Percentiles rank a stretch among this genome's conserved stretches.
These are phyloP conservation scores for Agrochola lychnidis DNA, from an alignment of 2,888 invertebrate genomes.

Conservation along the genomic window DNA sequence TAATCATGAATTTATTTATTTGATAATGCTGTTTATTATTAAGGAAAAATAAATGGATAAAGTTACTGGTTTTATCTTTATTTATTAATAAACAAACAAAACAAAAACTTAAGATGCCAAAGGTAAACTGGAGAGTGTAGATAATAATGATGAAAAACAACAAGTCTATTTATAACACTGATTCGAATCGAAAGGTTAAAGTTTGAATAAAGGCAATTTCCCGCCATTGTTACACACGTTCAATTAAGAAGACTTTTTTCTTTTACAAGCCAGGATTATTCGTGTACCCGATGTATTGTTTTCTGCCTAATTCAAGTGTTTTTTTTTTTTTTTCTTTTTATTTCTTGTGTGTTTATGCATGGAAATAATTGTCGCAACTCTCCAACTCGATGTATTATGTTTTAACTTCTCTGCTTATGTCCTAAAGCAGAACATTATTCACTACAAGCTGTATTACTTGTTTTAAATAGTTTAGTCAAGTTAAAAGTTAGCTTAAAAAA, in stretches of 20 bases:
- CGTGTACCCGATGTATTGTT: constrained; percentile 20
- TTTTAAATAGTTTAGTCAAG: constrained; percentile 44
- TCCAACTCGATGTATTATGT: constrained; percentile 41
- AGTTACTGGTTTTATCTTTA: constrained; percentile 21
- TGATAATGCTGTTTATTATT: background rate
- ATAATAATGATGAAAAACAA: constrained; percentile 35
- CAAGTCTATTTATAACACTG: constrained; percentile 33
- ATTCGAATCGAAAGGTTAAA: constrained; percentile 53
- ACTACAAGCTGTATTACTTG: constrained; percentile 18
- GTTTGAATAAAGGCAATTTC: constrained; percentile 24
- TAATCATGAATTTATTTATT: constrained; percentile 13
- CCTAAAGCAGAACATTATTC: constrained; percentile 39
- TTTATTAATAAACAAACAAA: constrained; percentile 33
- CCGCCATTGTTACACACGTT: constrained; percentile 19
- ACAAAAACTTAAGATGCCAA: constrained; percentile 44
- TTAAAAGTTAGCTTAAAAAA: constrained; percentile 41
- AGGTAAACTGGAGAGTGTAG: constrained; percentile 29
- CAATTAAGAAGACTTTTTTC: constrained; percentile 5
- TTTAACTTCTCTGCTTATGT: constrained; percentile 49
- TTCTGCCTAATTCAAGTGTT: constrained; percentile 14
- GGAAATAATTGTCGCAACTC: constrained; percentile 35
- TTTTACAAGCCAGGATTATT: constrained; percentile 22
- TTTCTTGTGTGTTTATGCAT: constrained; percentile 38
- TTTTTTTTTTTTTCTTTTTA: constrained; percentile 14
- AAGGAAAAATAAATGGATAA: constrained; percentile 7